Conservation (phyloP, 2,797 vertebrate genomes). For the Perodicticus potto region DNA sequence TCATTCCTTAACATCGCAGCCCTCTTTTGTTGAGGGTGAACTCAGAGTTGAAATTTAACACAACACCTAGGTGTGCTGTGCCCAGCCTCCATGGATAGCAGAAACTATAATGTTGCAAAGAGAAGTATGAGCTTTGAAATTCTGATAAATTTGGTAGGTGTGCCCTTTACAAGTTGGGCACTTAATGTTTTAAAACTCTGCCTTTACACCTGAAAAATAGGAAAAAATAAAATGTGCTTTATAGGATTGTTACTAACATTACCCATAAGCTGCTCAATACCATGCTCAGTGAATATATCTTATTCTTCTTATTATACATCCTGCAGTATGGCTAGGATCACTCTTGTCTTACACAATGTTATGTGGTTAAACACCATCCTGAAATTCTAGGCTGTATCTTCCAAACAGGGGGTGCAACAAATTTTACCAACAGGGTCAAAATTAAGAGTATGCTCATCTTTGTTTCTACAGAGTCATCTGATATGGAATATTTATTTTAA, state of each 20-base stretch:
- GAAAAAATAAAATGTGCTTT: background rate
- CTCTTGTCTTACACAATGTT: background rate
- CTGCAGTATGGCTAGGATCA: background rate
- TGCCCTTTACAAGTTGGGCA: background rate
- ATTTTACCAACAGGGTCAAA: background rate
- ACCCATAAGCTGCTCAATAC: background rate
- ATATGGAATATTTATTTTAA: background rate
- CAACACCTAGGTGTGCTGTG: background rate
- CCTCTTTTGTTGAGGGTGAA: background rate
- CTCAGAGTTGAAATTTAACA: background rate
- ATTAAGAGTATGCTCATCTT: background rate
- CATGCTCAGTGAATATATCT: background rate
- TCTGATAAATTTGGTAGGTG: background rate
- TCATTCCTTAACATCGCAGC: background rate
- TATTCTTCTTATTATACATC: background rate
- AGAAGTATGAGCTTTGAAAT: background rate
- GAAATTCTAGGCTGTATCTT: background rate
- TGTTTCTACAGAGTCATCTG: background rate
- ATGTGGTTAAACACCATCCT: background rate
- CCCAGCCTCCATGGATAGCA: background rate
- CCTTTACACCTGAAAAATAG: background rate
- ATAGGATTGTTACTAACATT: background rate
- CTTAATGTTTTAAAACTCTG: background rate
- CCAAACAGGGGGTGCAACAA: background rate
- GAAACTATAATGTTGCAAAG: background rate